These are phyloP conservation scores for Microctenopoma stevenorrisi DNA, from an alignment of 2,797 vertebrate genomes.

Conservation along the genomic window DNA sequence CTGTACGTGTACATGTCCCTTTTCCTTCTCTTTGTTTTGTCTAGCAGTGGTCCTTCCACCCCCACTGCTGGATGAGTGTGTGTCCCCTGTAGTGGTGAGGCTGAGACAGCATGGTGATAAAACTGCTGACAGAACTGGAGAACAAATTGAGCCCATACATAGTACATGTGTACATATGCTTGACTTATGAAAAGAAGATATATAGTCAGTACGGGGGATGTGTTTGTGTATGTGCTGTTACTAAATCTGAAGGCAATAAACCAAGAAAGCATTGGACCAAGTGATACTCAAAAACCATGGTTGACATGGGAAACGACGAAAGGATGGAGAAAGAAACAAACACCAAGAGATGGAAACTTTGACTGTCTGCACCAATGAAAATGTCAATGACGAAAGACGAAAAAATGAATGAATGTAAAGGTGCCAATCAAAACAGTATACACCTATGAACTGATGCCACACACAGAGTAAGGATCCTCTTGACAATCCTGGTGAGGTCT, in stretches of 20 bases:
- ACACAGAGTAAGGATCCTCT: conserved; percentile 69
- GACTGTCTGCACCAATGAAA: conserved; percentile 48
- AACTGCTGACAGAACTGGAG: conserved; percentile 61
- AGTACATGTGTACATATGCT: conserved; percentile 48
- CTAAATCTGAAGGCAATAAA: conserved; percentile 59
- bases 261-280: conserved; percentile 32
- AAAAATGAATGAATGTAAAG: conserved; percentile 42
- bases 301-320: conserved; percentile 40
- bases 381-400: conserved; percentile 31
- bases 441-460: conserved; percentile 64
- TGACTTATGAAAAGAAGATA: conserved; percentile 48
- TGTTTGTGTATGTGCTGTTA: conserved; percentile 44
- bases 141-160: conserved; percentile 42
- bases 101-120: conserved; percentile 50
- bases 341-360: conserved; percentile 37
- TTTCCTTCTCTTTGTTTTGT: conserved; percentile 70
- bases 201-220: conserved; percentile 22
- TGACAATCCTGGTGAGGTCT: conserved; percentile 59
- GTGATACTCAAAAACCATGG: conserved; percentile 33
- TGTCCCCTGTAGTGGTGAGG: conserved; percentile 40
- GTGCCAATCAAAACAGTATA: conserved; percentile 37
- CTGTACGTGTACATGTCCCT: conserved; percentile 57
- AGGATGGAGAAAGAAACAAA: conserved; percentile 46
- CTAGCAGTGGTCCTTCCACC: conserved; percentile 64
- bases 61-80: conserved; percentile 26